Evolutionary conservation across 2,797 vertebrate species (phyloP).

Genomic region (Bucorvus abyssinicus): DNA sequence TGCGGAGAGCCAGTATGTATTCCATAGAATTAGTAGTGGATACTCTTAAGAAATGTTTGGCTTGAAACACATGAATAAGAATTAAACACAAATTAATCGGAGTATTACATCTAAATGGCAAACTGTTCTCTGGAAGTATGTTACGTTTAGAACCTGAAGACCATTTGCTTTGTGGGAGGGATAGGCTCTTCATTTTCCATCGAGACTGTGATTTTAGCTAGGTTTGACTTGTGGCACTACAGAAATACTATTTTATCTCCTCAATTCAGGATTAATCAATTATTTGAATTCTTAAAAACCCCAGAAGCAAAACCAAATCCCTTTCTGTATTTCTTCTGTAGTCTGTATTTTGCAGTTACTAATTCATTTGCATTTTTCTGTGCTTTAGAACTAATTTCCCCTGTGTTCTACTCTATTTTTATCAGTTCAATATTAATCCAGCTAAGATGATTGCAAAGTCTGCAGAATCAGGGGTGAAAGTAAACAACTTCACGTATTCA

Average conservation of each 20-base stretch:
- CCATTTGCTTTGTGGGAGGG: not conserved
- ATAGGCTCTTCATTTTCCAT: not conserved
- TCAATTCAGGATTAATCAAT: constrained; percentile 9
- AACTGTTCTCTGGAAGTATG: not conserved
- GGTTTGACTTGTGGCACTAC: not conserved
- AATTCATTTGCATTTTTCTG: constrained; percentile 36
- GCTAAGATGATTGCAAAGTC: not conserved
- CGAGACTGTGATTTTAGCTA: not conserved
- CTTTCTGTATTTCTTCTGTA: not conserved
- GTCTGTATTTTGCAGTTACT: not conserved
- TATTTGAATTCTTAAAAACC: constrained; percentile 38
- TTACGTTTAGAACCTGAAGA: not conserved
- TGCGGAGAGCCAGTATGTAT: not conserved
- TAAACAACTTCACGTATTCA: not conserved
- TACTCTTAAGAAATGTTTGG: not conserved
- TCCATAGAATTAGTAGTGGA: not conserved
- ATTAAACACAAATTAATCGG: not conserved
- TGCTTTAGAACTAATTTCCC: constrained; percentile 41
- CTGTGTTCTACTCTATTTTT: constrained; percentile 31
- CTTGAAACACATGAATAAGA: not conserved
- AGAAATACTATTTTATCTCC: not conserved
- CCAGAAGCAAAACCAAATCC: constrained; percentile 15
- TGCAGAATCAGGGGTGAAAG: not conserved
- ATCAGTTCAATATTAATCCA: not conserved
- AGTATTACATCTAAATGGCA: not conserved